Base-by-base conservation (phyloP, 2,888 invertebrate species). In the Eurytoma adleriae region DNA sequence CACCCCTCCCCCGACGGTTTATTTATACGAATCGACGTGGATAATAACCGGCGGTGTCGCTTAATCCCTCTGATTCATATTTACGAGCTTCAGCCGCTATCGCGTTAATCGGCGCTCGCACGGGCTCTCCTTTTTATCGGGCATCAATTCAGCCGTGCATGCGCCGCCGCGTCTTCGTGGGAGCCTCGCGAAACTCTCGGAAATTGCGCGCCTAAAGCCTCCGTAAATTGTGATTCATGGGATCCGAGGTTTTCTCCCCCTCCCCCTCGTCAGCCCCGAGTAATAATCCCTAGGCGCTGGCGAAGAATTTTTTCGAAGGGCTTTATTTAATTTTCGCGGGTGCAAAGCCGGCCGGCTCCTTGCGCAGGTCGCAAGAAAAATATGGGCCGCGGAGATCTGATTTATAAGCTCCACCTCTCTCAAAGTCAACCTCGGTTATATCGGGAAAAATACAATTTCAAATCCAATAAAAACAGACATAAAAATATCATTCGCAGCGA, bases 311-410 rank as follows among this genome's bases (percentile, higher is more conserved):
- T 20, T 30, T 30, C 12, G 10, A 54, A 52, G 50, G 48, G 10
- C 52, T 62, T 72, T 72, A 72, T 72, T 72, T 52, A 54, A 72
- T 72, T 68, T 68, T 68, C 68, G 12, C 10, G 30, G 10, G 3
- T 10, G n/a, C 12, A 20, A 30, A 4, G 30, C 30, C 2, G 30
- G 30, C 3, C 5, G 50, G 18, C 7, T 24, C 59, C 16, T 1
- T 48, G 12, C 13, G 56, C 40, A 1, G 16, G 24, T 59, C 40
- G 56, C 20, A 27, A 61, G 61, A 71, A 52, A 61, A 71, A 52
- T 30, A 72, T n/a, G 50, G n/a, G 16, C 67, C 2, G n/a, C 14
- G 52, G 2, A n/a, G 16, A 10, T 52, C 52, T 56, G 68, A 68
- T 68, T 68, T 68, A 68, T 54, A 68, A 68, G 68, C 54, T 18